Conservation (phyloP, 2,888 invertebrate genomes). For the Hylaea fasciaria region DNA sequence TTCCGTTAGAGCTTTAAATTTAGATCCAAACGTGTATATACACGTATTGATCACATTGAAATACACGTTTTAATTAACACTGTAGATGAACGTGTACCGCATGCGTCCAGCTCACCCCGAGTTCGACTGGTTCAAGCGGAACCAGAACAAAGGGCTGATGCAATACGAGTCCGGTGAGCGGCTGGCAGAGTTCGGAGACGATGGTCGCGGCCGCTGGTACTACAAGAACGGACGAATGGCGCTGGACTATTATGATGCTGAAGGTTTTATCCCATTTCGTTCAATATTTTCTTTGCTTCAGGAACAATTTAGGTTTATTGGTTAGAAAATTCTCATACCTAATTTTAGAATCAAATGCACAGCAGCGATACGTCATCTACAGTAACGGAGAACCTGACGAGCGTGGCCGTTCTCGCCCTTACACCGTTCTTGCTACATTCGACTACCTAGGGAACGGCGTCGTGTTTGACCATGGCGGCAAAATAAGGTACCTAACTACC, state of each 20-base stretch:
- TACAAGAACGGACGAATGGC: constrained; percentile 72
- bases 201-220: constrained; percentile 70
- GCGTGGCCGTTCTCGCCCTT: constrained; percentile 65
- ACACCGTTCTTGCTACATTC: constrained; percentile 72
- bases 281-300: neutral
- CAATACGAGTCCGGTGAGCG: constrained; percentile 69
- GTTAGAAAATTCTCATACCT: no score
- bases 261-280: constrained; percentile 56
- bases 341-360: constrained; percentile 67
- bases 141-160: constrained; percentile 67
- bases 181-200: constrained; percentile 71
- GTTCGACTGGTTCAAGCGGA: constrained; percentile 76
- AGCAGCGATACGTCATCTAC: constrained; percentile 72
- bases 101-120: constrained; percentile 78
- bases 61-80: neutral
- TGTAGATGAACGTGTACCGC: constrained; percentile 76
- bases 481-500: constrained; percentile 65
- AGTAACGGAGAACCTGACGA: constrained; percentile 74
- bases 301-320: no score
- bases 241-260: constrained; percentile 74
- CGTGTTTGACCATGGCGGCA: constrained; percentile 76
- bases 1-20: no score
- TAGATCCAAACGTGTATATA: no score
- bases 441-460: constrained; percentile 77
- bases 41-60: neutral